Conservation (phyloP, 2,797 vertebrate species). For the Clarias fuscus region DNA sequence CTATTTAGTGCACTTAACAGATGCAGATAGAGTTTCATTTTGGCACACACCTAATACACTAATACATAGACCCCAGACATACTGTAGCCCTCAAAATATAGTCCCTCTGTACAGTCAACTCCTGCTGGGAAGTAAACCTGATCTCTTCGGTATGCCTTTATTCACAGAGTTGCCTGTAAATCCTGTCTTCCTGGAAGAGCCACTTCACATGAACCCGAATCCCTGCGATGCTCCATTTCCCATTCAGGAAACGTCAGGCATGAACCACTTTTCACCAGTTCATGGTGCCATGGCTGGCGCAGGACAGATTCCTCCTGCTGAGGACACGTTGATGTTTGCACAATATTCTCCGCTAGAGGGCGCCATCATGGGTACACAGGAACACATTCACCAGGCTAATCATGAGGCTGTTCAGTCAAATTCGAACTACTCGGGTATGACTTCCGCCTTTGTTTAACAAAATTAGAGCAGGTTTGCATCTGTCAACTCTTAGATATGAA, state of each 20-base stretch:
- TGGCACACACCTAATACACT: neutral
- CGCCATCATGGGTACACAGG: neutral
- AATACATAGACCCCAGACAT: neutral
- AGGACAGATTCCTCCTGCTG: conserved; percentile 50
- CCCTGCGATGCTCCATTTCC: neutral
- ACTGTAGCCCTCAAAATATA: neutral
- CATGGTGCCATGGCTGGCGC: conserved; percentile 39
- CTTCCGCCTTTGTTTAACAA: neutral
- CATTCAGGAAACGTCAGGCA: neutral
- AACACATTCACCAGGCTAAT: neutral
- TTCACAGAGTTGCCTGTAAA: conserved; percentile 10
- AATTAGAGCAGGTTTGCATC: neutral
- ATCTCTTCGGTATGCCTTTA: neutral
- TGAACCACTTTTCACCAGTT: conserved; percentile 43
- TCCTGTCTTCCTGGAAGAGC: neutral
- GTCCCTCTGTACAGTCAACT: neutral
- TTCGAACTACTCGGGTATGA: neutral
- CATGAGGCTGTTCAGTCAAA: conserved; percentile 1
- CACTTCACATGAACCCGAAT: neutral
- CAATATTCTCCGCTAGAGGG: conserved; percentile 22
- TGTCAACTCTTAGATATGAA: neutral
- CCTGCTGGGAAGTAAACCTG: neutral
- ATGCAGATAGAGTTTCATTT: neutral
- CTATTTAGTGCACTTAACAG: neutral
- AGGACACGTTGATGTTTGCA: conserved; percentile 54